Base-by-base conservation (phyloP, 2,113 vertebrate genomes). In the Hippocampus abdominalis region DNA sequence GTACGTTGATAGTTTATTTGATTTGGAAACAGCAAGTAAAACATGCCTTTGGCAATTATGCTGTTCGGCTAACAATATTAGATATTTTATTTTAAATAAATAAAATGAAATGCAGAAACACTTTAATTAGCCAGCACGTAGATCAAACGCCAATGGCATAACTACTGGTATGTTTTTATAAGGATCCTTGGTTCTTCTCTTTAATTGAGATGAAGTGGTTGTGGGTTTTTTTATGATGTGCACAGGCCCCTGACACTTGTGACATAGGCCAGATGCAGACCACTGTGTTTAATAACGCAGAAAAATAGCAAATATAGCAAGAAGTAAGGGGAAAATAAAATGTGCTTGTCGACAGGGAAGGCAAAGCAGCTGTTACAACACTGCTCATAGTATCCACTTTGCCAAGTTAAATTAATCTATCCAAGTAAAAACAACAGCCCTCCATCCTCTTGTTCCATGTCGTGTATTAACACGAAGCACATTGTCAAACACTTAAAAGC, bases 311-410 rank as follows among this genome's bases (percentile, higher is more conserved):
- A 72, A 81, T 78, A 36, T 70, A 36, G 69, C 80, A 78, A 46
- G 75, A 79, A 78, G 76, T 78, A 51, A 56, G 72, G 59, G 42
- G 75, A 67, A 79, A 69, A 83, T 73, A 77, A 79, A 75, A 71
- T 40, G 66, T 76, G 53, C 51, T 61, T 77, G 75, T 79, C 12
- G 63, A 10, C 32, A 1, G 68, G 1, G 54, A 71, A 56, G 60
- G 53, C 51, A 67, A 74, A 69, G 75, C 81, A 84, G 87, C 83
- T 87, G 84, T 84, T 68, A 48, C 64, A 85, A 82, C 76, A 89
- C 44, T 36, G 13, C 44, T 59, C 25, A 68, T 39, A 68, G 59
- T 20, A 27, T 64, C 69, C 62, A 59, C 66, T 3, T 42, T 66
- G 39, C 56, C 42, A 54, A 27, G n/a, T 69, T 56, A 60, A 81